Base-by-base conservation (phyloP, 2,888 invertebrate genomes). In the Campoplex nolae region DNA sequence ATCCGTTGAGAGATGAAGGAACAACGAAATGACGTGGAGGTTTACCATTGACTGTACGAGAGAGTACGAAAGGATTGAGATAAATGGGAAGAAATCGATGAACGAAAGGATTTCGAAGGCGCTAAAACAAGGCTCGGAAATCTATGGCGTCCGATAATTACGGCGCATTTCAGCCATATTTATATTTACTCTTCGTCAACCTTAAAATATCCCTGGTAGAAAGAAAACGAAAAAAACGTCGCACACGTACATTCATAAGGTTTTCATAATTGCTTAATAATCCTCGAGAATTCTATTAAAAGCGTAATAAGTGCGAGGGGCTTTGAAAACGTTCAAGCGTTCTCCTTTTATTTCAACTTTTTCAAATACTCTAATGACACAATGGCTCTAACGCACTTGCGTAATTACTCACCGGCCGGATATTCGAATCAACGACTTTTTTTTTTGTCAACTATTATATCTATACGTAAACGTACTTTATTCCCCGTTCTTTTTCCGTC, bases 391-490 rank as follows among this genome's bases (percentile, higher is more conserved):
- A 62, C 48, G 35, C 62, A 85, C 71, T 73, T 58, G 32, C 42
- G 67, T 68, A 62, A 82, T 85, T 82, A 77, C 74, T 38, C 58
- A 42, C 51, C 58, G 42, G 78, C 82, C 82, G 85, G 82, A 85
- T 83, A 83, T 79, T 83, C 85, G 78, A 83, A 79, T 79, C 77
- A 48, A 75, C 56, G 56, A 84, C 48, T 79, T 78, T 75, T 67
- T 62, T 42, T 9, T 42, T 38, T 6, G 38, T 6, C 38, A 9
- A 9, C 9, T 42, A 6, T 1, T 42, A 42, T 42, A 7, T 9
- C 42, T 9, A 9, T 42, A 42, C 9, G 9, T 6, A 42, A 23
- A 9, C 1, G 62, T 62, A 62, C 62, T 62, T 62, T 62, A 62
- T 77, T 67, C 28, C 68, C 65, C 67, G 68, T 83, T 35, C 48